Evolutionary conservation across 1,140 invertebrate species (phyloP), one percentile per base, ranked within the genome.

Genomic region (Pemphigus obesinymphae): DNA sequence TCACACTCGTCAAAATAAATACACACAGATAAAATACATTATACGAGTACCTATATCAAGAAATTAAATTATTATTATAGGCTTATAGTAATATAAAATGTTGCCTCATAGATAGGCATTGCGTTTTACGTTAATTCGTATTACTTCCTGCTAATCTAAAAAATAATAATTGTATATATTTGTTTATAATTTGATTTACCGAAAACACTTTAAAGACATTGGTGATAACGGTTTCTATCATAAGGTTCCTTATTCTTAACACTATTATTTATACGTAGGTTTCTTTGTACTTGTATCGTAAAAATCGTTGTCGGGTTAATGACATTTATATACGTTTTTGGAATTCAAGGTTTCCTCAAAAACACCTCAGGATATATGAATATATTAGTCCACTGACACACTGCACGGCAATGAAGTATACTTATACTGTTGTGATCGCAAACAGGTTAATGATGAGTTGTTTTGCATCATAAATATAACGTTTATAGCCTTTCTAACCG

Each of bases 401-500:
- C 50, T 78, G 40, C n/a, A 37, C 7, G 43, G 8, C 43, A 11
- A 10, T 31, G 5, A 76, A 48, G 23, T 40, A n/a, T n/a, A n/a
- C n/a, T n/a, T n/a, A n/a, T n/a, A 37, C 53, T 58, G 53, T 61
- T 40, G 34, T 53, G 29, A 37, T 76, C 31, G 43, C n/a, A 78
- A 78, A 78, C 75, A 4, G 37, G 53, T 78, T 58, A 43, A 61
- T 61, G 37, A 61, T 34, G 73, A 11, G 73, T 76, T 58, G 26
- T 76, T 75, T 55, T 58, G 37, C 50, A 45, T 61, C 23, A 8
- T 48, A 17, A 76, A 37, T 43, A 29, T n/a, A 10, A 37, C 26
- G 23, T 50, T 55, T 37, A n/a, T 23, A 8, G 26, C 73, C 73
- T 72, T 72, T 72, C 68, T 72, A 72, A 72, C 68, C 43, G 68